Evolutionary conservation across 2,797 vertebrate genomes (phyloP), one percentile per base, ranked within the genome.

Genomic region (Rhynchonycteris naso): DNA sequence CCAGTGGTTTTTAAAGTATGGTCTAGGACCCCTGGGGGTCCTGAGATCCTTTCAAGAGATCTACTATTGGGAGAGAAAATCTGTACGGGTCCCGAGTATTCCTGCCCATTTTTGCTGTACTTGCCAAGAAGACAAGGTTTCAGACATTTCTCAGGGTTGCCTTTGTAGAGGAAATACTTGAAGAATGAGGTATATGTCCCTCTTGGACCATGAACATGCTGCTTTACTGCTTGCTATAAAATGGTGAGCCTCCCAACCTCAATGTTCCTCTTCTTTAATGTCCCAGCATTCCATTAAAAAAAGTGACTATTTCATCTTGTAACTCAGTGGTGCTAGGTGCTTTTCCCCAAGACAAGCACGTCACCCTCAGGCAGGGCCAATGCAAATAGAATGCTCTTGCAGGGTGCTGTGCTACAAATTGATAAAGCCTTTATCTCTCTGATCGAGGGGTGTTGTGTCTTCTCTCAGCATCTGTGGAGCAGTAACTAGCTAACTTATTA

Each of bases 211-310:
- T 58, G 18, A 90, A 7, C 12, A 87, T 74, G 16, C 28, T 91
- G 54, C 52, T 68, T 93, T 93, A 61, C 50, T 92, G 28, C 43
- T 72, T 82, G 74, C 86, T 95, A 54, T 81, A 95, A 94, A 61
- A 89, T 84, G 16, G 66, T 26, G 5, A 52, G 33, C 30, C 66
- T 47, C n/a, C 24, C n/a, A 59, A 82, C 9, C 9, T 93, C 66
- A 75, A 15, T 7, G 38, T 81, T 82, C 30, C 14, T 92, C n/a
- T 88, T 61, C 35, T 74, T 88, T 81, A 87, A 88, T 68, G 19
- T 78, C 15, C 38, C 95, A 38, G 35, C 21, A 69, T 78, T 43
- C 43, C 43, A 43, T 43, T 43, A 43, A 43, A 43, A 43, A 43
- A 43, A 43, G 43, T 43, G 43, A 43, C 43, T 43, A 43, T 5